Conservation (phyloP, 2,888 invertebrate species). For the Yponomeuta evonymella region DNA sequence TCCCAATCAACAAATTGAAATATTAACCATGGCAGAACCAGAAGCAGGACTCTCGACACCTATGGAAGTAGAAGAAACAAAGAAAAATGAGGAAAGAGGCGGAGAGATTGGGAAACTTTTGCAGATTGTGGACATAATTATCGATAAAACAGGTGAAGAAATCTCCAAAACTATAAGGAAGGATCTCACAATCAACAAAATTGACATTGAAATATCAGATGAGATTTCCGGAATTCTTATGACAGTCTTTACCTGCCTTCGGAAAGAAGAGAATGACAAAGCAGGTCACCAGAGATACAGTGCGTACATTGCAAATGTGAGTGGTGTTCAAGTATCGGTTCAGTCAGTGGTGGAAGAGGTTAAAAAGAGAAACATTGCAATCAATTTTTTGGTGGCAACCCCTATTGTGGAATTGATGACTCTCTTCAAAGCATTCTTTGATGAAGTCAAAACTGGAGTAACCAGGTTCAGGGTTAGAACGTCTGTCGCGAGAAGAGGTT, state of each 20-base stretch:
- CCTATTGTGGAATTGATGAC: background rate
- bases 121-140: conserved; percentile 12
- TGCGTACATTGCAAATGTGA: conserved; percentile 19
- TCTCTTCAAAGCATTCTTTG: background rate
- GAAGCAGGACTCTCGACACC: too few relatives aligned
- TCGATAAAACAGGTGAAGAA: conserved; percentile 3
- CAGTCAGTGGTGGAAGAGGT: conserved; percentile 18
- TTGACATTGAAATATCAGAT: conserved; percentile 18
- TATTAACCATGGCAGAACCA: too few relatives aligned
- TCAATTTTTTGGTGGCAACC: background rate
- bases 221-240: conserved; percentile 21
- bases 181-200: background rate
- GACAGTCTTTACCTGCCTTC: conserved; percentile 21
- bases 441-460: background rate
- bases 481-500: background rate
- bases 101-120: conserved; percentile 13
- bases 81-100: too few relatives aligned
- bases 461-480: background rate
- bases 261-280: conserved; percentile 23
- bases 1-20: too few relatives aligned
- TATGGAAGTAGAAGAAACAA: too few relatives aligned
- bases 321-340: conserved; percentile 13
- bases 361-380: conserved; percentile 8
- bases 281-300: conserved; percentile 18
- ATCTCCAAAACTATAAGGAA: background rate